A percentile compares a stretch with the other conserved stretches of the same genome.
phyloP scores from a whole-genome alignment of 1,140 invertebrate species.

The Drosophila malerkotliana region DNA sequence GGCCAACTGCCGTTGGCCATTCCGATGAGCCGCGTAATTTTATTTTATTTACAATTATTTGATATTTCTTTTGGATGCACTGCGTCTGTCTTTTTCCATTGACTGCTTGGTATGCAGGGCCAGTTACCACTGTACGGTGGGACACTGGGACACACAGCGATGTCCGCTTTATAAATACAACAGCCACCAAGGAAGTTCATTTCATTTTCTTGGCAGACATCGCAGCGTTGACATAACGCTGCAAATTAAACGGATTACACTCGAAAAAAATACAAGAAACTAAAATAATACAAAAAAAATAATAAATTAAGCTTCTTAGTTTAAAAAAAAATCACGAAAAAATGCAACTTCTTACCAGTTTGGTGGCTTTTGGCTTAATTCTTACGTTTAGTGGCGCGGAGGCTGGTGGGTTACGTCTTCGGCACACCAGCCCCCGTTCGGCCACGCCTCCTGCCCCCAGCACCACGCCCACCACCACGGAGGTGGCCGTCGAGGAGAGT shows the following conservation, averaged over 20 bases:
- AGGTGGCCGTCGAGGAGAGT: constrained; percentile 1
- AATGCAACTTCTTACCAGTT: constrained; percentile 19
- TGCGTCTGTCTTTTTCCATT: not conserved
- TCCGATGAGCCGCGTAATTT: constrained; percentile 31
- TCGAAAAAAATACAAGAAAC: constrained; percentile 2
- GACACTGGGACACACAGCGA: constrained; percentile 26
- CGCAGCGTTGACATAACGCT: constrained; percentile 68
- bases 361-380: constrained; percentile 24
- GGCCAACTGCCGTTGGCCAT: constrained; percentile 41
- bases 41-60: constrained; percentile 8
- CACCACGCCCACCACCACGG: constrained; percentile 26
- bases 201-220: constrained; percentile 76
- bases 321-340: constrained; percentile 6
- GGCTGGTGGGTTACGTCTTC: constrained; percentile 41
- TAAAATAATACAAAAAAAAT: not conserved
- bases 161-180: constrained; percentile 83
- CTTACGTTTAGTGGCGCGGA: constrained; percentile 7
- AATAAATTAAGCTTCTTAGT: not conserved
- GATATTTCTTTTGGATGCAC: constrained; percentile 2
- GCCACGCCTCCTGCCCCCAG: constrained; percentile 34
- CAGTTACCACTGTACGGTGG: constrained; percentile 13
- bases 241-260: constrained; percentile 26
- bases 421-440: constrained; percentile 34
- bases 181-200: constrained; percentile 79
- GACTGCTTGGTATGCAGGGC: constrained; percentile 60